Evolutionary conservation across 2,888 invertebrate genomes (phyloP), one percentile per base, ranked within the genome.

Genomic region (Acronicta aceris): DNA sequence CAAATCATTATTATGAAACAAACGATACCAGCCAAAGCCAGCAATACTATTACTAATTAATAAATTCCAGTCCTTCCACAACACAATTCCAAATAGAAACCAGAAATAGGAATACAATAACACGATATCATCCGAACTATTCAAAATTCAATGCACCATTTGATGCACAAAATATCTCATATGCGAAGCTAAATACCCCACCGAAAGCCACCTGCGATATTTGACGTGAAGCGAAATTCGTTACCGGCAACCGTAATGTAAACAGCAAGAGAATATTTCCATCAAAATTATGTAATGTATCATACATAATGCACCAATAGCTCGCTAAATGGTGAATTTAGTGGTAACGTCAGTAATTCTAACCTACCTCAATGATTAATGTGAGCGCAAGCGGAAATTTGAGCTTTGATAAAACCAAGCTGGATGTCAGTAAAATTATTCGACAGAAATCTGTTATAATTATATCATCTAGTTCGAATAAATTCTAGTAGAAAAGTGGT

Each of bases 151-250:
- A 58, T 60, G 55, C 59, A 48, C 30, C 45, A 27, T 56, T 21
- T 45, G 47, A 60, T 65, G 50, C 53, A 59, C 50, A 66, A 64
- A 65, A 68, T 61, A 62, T 25, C 17, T 65, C 42, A 47, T 64
- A 52, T 15, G 30, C 53, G 48, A 30, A 59, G 38, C 47, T 64
- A 59, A 67, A 65, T 71, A 53, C 47, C 38, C 52, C 8, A 46
- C 38, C 46, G 51, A 72, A 65, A 64, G 56, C 48, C 76, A 78
- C 76, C 76, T 78, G 71, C 72, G 56, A 67, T 54, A 60, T 56
- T 73, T 77, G 76, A 77, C 17, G 15, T 8, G 15, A 54, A 68
- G 76, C 76, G 78, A 77, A 72, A 69, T 58, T 59, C 56, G 54
- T 54, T 67, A 62, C 43, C 59, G 59, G 25, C 58, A 33, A 59